Evolutionary conservation across 2,113 vertebrate species (phyloP).

Genomic region (Chunga burmeisteri): DNA sequence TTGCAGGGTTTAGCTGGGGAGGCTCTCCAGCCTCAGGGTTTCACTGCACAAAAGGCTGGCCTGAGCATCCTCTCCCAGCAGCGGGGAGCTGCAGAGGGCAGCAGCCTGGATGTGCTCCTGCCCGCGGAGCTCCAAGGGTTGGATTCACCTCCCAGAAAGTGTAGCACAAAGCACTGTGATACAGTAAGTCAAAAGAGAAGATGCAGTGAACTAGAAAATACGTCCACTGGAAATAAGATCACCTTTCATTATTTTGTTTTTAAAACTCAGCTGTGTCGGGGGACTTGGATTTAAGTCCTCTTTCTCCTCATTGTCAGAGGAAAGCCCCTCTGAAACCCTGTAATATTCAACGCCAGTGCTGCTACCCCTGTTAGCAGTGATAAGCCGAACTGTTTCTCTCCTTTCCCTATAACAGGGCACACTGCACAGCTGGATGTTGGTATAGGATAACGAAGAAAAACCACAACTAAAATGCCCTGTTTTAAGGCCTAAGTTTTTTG

Average conservation of each 20-base stretch:
- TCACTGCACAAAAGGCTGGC: neutral
- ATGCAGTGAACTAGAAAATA: neutral
- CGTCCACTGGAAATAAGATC: neutral
- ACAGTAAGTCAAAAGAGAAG: neutral
- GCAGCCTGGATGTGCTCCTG: neutral
- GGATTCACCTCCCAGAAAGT: neutral
- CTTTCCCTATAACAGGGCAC: neutral
- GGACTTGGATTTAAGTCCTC: neutral
- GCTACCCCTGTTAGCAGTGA: neutral
- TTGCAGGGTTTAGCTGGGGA: neutral
- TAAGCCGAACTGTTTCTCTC: neutral
- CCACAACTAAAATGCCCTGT: accelerated
- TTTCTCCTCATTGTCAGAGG: neutral
- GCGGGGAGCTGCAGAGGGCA: neutral
- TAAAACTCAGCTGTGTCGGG: neutral
- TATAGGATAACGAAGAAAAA: neutral
- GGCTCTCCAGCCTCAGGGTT: neutral
- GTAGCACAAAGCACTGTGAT: neutral
- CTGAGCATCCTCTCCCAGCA: neutral
- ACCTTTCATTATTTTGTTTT: neutral
- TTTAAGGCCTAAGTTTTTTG: neutral
- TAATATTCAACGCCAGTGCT: neutral
- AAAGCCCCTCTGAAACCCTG: neutral
- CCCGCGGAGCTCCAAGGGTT: accelerated
- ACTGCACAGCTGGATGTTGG: neutral